Percentiles rank a stretch among this genome's conserved stretches.
Conservation (phyloP, 2,113 vertebrate genomes). For the Pteronura brasiliensis region DNA sequence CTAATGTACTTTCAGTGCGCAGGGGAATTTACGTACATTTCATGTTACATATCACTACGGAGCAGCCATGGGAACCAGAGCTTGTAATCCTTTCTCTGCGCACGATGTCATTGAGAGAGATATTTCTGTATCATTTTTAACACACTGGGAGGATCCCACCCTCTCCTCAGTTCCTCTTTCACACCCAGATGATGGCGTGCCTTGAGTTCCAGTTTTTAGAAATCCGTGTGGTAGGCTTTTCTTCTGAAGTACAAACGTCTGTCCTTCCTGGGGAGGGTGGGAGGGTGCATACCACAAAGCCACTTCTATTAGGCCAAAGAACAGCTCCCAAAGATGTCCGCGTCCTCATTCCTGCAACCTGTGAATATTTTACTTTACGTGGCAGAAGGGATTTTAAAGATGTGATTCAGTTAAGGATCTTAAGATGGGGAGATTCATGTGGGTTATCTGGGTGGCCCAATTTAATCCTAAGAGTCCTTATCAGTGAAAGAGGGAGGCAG, state of each 20-base stretch:
- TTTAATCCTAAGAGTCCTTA: neutral
- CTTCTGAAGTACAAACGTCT: neutral
- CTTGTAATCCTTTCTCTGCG: neutral
- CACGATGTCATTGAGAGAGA: neutral
- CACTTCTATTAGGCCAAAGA: neutral
- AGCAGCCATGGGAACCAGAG: neutral
- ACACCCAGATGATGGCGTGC: too few relatives aligned
- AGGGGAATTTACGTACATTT: neutral
- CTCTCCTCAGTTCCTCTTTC: neutral
- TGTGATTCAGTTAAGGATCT: neutral
- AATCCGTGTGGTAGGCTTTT: neutral
- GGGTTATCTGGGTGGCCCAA: neutral
- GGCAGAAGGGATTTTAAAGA: neutral
- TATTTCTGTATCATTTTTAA: neutral
- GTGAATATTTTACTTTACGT: neutral
- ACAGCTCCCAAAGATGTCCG: too few relatives aligned
- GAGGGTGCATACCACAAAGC: neutral
- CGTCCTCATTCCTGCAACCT: neutral
- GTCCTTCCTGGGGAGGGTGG: neutral
- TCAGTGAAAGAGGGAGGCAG: neutral
- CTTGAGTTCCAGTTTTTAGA: neutral
- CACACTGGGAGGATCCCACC: neutral
- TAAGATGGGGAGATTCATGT: neutral
- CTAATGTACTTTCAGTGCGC: neutral
- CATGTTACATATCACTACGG: neutral